A percentile compares a stretch with the other conserved stretches of the same genome.
These are phyloP conservation scores for Cyclura pinguis DNA, from an alignment of 2,797 vertebrate species.

Conservation along the genomic window DNA sequence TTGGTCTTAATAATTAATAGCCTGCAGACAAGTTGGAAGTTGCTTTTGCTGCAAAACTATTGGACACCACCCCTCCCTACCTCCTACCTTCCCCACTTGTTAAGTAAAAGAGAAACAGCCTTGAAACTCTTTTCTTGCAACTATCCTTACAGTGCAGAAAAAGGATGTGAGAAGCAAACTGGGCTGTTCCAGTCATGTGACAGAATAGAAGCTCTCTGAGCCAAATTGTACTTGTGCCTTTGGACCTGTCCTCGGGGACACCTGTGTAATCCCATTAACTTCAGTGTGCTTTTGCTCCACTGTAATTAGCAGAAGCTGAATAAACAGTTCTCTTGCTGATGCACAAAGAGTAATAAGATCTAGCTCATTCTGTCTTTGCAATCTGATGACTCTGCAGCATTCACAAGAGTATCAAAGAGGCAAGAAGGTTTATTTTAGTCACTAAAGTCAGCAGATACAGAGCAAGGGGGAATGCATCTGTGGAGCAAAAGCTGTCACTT, in stretches of 20 bases:
- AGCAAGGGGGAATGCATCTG: slow-evolving; percentile 10
- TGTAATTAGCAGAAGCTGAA: slow-evolving; percentile 27
- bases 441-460: slow-evolving; percentile 48
- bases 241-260: neutral
- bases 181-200: neutral
- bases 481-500: slow-evolving; percentile 1
- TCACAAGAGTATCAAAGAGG: slow-evolving; percentile 34
- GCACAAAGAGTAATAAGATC: slow-evolving; percentile 19
- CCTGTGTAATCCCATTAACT: slow-evolving; percentile 20
- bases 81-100: neutral
- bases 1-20: slow-evolving; percentile 23
- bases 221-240: slow-evolving; percentile 1
- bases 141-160: neutral
- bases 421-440: slow-evolving; percentile 27
- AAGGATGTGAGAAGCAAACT: neutral
- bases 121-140: neutral
- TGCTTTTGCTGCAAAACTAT: slow-evolving; percentile 13
- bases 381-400: slow-evolving; percentile 28
- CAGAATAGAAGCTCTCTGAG: neutral
- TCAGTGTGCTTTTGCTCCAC: neutral
- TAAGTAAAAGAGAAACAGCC: neutral
- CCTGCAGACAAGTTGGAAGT: neutral
- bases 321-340: slow-evolving; percentile 12
- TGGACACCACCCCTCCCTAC: neutral
- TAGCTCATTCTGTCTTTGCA: neutral